phyloP scores from a whole-genome alignment of 2,113 vertebrate species.

The Falcunculus frontatus region DNA sequence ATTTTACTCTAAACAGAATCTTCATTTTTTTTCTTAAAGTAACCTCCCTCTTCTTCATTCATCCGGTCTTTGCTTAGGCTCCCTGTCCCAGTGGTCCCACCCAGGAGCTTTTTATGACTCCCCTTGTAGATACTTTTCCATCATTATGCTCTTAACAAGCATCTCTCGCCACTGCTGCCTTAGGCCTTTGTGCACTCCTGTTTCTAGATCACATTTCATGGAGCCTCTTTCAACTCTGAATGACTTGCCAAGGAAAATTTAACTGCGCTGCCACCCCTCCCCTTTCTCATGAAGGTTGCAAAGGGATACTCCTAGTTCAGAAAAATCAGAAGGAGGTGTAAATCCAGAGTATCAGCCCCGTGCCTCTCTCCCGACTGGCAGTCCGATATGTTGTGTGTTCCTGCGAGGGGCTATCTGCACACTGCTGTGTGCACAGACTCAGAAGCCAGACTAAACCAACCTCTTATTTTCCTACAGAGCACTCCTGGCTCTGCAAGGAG shows the following conservation, averaged over 20 bases:
- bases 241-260: not conserved
- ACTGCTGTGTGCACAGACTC: not conserved
- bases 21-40: not conserved
- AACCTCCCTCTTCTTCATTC: not conserved
- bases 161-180: not conserved
- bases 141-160: not conserved
- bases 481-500: not conserved
- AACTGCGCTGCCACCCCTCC: not conserved
- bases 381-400: not conserved
- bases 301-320: not conserved
- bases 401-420: not conserved
- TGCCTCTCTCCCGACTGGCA: not conserved
- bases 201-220: not conserved
- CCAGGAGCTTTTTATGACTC: not conserved
- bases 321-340: not conserved
- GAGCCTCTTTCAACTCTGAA: not conserved
- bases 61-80: not conserved
- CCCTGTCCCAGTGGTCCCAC: not conserved
- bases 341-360: not conserved
- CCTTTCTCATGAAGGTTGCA: not conserved
- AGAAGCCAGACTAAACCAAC: not conserved
- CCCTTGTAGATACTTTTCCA: not conserved
- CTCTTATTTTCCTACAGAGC: not conserved
- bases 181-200: not conserved
- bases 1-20: not conserved